Conservation (phyloP, 2,113 vertebrate genomes). For the Oreochromis niloticus region DNA sequence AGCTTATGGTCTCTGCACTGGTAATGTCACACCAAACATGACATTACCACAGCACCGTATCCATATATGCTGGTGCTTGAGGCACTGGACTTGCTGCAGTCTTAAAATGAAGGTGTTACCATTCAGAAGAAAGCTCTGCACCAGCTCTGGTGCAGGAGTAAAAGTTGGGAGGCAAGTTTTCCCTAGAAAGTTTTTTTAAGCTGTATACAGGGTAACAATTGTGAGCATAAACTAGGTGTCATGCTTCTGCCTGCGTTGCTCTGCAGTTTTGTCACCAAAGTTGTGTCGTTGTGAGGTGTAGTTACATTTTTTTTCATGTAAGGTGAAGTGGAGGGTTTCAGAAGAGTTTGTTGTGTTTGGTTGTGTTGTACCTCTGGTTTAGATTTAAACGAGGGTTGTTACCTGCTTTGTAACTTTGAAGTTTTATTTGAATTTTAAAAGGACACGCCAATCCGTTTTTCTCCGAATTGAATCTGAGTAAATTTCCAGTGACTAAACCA, state of each 20-base stretch:
- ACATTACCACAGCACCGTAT: neutral
- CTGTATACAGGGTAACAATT: neutral
- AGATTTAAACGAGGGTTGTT: neutral
- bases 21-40: neutral
- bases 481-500: neutral
- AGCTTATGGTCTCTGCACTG: neutral
- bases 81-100: neutral
- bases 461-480: neutral
- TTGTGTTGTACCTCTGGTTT: neutral
- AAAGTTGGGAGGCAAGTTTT: neutral
- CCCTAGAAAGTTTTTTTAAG: neutral
- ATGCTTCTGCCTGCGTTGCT: neutral
- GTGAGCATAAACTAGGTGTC: neutral
- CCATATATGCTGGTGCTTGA: neutral
- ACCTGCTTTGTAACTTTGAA: neutral
- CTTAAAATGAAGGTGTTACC: neutral
- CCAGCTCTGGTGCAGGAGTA: neutral
- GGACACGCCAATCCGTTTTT: neutral
- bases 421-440: neutral
- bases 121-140: neutral
- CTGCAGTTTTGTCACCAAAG: neutral
- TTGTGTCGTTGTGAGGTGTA: neutral
- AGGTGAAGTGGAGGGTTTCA: neutral
- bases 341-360: neutral
- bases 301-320: neutral